These are phyloP conservation scores for Micromussa lordhowensis DNA, from an alignment of 92 coral and sea anemone species.

Conservation along the genomic window DNA sequence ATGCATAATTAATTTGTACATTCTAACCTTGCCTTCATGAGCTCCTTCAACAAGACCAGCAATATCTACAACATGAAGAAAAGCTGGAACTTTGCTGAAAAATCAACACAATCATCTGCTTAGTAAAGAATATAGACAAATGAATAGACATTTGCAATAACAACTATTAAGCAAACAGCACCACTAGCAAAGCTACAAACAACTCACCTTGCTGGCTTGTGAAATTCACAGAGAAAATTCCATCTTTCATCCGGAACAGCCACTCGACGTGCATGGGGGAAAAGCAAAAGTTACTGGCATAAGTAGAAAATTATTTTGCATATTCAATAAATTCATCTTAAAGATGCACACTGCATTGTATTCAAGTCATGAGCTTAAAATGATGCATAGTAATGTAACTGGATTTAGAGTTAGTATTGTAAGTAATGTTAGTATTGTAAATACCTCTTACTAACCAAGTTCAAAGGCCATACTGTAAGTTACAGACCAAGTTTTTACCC, in stretches of 20 bases:
- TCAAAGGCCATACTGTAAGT: too few species aligned
- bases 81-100: slow-evolving; percentile 96
- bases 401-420: too few species aligned
- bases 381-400: too few species aligned
- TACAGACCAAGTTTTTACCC: too few species aligned
- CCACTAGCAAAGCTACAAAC: background rate
- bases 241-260: slow-evolving; percentile 98
- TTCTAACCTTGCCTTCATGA: slow-evolving; percentile 91
- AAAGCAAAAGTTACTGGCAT: background rate
- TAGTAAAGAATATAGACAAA: background rate
- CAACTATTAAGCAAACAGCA: background rate
- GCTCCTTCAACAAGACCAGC: slow-evolving; percentile 99
- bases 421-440: too few species aligned
- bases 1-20: too few species aligned
- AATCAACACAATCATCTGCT: background rate
- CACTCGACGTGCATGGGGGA: slow-evolving; percentile 86
- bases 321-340: background rate
- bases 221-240: slow-evolving; percentile 90
- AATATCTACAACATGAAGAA: slow-evolving; percentile 91
- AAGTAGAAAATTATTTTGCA: background rate
- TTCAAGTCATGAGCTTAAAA: too few species aligned
- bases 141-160: background rate
- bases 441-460: too few species aligned
- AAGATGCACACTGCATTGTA: background rate
- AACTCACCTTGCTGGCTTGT: slow-evolving; percentile 89